Percentiles rank a stretch among this genome's conserved stretches.
Conservation (phyloP, 2,113 vertebrate genomes). For the Muscicapa adusta region DNA sequence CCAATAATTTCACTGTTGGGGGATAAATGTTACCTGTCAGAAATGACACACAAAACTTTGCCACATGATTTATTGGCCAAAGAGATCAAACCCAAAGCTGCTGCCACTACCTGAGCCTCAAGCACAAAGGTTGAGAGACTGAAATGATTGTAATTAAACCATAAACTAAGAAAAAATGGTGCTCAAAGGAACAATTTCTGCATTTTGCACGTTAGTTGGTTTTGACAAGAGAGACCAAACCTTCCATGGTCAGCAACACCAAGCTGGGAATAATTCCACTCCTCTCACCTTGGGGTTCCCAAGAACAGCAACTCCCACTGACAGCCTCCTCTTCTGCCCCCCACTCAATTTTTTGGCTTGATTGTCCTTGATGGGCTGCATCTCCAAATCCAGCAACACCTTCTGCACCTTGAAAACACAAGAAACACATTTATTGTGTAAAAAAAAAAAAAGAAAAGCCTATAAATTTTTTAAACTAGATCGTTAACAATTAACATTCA, state of each 20-base stretch:
- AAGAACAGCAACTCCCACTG: slow-evolving; percentile 90
- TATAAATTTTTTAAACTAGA: rapidly evolving
- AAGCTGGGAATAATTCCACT: not conserved
- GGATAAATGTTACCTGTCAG: not conserved
- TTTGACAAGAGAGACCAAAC: not conserved
- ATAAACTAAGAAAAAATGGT: rapidly evolving
- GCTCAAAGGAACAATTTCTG: not conserved
- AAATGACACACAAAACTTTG: not conserved
- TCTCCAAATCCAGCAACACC: slow-evolving; percentile 88
- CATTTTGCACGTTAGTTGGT: not conserved
- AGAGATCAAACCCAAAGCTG: not conserved
- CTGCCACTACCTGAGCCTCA: not conserved
- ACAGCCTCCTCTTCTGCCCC: slow-evolving; percentile 93
- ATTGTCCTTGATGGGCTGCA: slow-evolving; percentile 92
- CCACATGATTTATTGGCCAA: not conserved
- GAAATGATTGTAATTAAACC: not conserved
- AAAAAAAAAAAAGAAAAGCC: not conserved
- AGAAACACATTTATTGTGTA: not conserved
- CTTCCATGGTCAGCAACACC: not conserved
- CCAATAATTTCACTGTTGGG: not conserved
- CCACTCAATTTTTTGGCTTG: slow-evolving; percentile 92
- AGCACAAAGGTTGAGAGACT: rapidly evolving
- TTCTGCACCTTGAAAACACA: slow-evolving; percentile 79
- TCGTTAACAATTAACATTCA: not conserved
- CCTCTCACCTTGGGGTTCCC: slow-evolving; percentile 90